Base-by-base conservation (phyloP, 2,888 invertebrate genomes). In the Sphaerophoria rueppellii region DNA sequence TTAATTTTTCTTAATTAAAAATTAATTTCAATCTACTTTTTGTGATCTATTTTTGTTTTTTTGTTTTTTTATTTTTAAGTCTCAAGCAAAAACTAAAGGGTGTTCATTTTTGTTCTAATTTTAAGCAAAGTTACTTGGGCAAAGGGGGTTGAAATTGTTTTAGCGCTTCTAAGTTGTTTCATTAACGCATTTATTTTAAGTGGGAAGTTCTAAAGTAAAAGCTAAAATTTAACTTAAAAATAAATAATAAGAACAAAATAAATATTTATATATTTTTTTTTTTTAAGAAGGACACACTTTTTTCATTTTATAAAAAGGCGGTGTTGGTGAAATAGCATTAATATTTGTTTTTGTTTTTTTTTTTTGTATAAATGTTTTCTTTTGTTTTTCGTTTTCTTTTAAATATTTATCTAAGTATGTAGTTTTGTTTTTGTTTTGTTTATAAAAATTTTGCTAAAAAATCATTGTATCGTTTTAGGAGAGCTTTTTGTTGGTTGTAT, bases 291-390 rank as follows among this genome's bases (percentile, higher is more conserved):
- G 85, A 85, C 85, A 81, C 70, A 60, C 73, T 75, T 74, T 74
- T 73, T 69, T 74, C 60, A 61, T 67, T 60, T 72, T 72, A 43
- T 40, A 69, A 85, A 85, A 85, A 85, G 85, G 85, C 85, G 85
- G 85, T 85, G 85, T 85, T 81, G 85, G 85, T 85, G 85, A 81
- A 77, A 85, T 85, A 85, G 85, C 85, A 40, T 81, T 83, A 40
- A 54, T 37, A 54, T 71, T 81, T 70, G 69, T 78, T 77, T 71
- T 81, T 70, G 69, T 78, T 77, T 76, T 50, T 69, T 73, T 1
- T 37, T 61, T 71, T 81, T 73, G 69, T 82, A 79, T 82, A 82
- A 73, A 82, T 78, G 77, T 76, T 50, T 69, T 73, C 48, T 67
- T 40, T 35, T 60, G 35, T 65, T 46, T 37, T 16, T 24, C 37